These are phyloP conservation scores for Lacerta viridis DNA, from an alignment of 2,797 vertebrate genomes.

Conservation along the genomic window DNA sequence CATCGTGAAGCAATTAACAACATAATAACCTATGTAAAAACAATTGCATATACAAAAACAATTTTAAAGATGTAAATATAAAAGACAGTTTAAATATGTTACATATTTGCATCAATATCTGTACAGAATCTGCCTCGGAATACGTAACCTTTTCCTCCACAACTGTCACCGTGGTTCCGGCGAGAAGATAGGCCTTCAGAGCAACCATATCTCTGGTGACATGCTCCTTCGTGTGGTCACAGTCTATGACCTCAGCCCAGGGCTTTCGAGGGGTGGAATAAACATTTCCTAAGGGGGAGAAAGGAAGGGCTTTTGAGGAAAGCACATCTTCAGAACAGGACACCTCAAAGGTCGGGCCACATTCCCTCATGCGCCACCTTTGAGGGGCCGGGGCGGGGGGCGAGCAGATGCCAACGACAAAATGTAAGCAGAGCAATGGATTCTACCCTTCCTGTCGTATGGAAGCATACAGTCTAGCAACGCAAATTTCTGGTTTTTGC, in stretches of 20 bases:
- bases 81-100: not conserved
- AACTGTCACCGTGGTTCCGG: slow-evolving; percentile 79
- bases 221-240: slow-evolving; percentile 76
- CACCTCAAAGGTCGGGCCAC: not conserved
- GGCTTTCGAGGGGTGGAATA: slow-evolving; percentile 77
- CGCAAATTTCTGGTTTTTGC: too few relatives aligned
- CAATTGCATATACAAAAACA: not conserved
- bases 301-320: not conserved
- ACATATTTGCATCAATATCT: too few relatives aligned
- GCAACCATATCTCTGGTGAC: slow-evolving; percentile 74
- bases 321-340: not conserved
- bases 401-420: too few relatives aligned
- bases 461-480: too few relatives aligned
- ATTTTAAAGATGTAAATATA: not conserved
- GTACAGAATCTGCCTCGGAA: not conserved
- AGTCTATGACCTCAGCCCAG: slow-evolving; percentile 82
- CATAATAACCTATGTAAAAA: not conserved
- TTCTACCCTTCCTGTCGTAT: too few relatives aligned
- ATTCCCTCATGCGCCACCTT: too few relatives aligned
- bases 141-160: slow-evolving; percentile 87
- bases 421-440: too few relatives aligned
- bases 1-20: too few relatives aligned
- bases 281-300: slow-evolving; percentile 69
- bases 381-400: too few relatives aligned
- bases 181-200: slow-evolving; percentile 85